Conservation (phyloP, 2,797 vertebrate genomes). For the Gymnocypris eckloni region DNA sequence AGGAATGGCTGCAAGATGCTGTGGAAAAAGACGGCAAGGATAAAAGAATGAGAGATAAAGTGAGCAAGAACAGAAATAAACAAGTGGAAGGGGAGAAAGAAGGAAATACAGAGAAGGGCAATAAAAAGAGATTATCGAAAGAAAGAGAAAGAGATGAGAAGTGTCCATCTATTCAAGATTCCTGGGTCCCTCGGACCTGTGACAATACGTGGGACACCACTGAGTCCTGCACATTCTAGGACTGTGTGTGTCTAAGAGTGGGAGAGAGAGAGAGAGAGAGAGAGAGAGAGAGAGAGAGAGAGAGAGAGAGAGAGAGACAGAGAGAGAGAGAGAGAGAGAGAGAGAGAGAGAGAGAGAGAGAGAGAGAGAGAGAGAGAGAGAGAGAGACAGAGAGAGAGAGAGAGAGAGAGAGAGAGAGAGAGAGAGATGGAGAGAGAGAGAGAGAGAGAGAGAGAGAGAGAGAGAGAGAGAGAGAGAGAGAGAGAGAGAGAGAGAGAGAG, state of each 20-base stretch:
- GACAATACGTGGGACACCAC: constrained; percentile 32
- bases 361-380: background rate
- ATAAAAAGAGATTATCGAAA: constrained; percentile 10
- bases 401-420: too few relatives aligned
- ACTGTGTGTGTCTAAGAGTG: background rate
- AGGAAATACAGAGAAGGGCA: background rate
- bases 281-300: background rate
- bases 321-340: too few relatives aligned
- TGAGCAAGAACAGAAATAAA: constrained; percentile 27
- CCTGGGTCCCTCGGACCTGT: constrained; percentile 9
- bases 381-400: too few relatives aligned
- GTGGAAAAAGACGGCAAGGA: constrained; percentile 10
- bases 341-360: too few relatives aligned
- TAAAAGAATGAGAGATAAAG: constrained; percentile 8
- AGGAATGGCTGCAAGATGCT: constrained; percentile 32
- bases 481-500: background rate
- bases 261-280: background rate
- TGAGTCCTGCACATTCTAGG: constrained; percentile 3
- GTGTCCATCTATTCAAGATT: constrained; percentile 4
- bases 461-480: too few relatives aligned
- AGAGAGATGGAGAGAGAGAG: too few relatives aligned
- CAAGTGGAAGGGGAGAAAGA: background rate
- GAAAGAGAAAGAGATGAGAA: background rate
- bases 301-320: background rate
- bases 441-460: too few relatives aligned